These are phyloP conservation scores for Tychaedon coryphoeus DNA, from an alignment of 2,113 vertebrate genomes.

Conservation along the genomic window DNA sequence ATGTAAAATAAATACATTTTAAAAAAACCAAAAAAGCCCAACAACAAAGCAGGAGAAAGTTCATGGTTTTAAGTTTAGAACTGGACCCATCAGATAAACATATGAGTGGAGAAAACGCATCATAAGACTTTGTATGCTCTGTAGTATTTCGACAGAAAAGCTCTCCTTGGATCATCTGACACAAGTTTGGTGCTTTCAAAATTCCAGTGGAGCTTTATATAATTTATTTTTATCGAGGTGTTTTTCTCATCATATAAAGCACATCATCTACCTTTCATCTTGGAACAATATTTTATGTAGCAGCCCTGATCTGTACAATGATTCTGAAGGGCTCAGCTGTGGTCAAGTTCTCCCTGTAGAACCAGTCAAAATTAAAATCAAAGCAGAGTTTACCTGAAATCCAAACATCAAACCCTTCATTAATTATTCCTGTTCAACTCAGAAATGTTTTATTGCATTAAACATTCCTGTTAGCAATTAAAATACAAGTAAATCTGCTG, in stretches of 20 bases:
- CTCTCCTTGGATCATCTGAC: neutral
- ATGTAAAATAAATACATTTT: neutral
- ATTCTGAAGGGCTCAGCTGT: neutral
- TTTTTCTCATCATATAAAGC: neutral
- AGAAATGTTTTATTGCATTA: neutral
- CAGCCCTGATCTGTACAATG: neutral
- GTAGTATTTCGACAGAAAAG: neutral
- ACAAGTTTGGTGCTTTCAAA: neutral
- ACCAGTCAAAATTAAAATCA: neutral
- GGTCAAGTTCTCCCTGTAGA: neutral
- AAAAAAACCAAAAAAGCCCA: too few relatives aligned
- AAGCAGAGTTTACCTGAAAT: neutral
- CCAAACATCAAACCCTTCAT: neutral
- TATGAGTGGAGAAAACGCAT: fast-evolving
- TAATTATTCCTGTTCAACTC: neutral
- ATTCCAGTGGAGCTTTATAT: neutral
- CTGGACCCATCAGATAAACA: neutral
- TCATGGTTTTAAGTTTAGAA: neutral
- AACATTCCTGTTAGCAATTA: neutral
- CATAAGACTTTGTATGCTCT: neutral
- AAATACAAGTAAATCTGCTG: neutral
- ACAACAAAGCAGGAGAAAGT: neutral
- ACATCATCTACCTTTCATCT: neutral
- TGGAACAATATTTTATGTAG: neutral
- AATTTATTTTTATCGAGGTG: neutral